Base-by-base conservation (phyloP, 2,113 vertebrate species). In the Lophius piscatorius region DNA sequence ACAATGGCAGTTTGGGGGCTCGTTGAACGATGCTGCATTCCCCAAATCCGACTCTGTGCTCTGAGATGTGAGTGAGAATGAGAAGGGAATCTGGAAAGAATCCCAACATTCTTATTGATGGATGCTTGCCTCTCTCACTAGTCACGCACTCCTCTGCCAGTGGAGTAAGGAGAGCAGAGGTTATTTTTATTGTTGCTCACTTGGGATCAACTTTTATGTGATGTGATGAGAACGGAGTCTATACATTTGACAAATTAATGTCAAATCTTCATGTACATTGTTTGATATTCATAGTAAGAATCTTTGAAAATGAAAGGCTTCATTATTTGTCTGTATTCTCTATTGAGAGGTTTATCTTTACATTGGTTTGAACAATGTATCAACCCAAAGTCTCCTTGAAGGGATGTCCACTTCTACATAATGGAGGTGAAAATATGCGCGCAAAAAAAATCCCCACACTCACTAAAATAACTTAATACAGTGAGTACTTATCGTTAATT, bases 1-100 rank as follows among this genome's bases (percentile, higher is more conserved):
- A 87, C 85, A 87, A 87, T 88, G 74, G 66, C 63, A 55, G 74
- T 81, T 78, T 23, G 74, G 79, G 83, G 74, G 82, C 85, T 92
- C 39, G 0, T 83, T 33, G 24, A 56, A 20, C 39, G 45, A 74
- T 61, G 67, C 61, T 10, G 41, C 67, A 38, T 64, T 68, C 70
- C 58, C 77, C 77, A 82, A 84, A 87, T 88, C 84, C 76, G 40
- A 77, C 73, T 72, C 70, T 46, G 40, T 8, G 12, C 20, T 33
- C 24, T 5, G 62, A 72, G 48, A 51, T 79, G 86, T 83, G 81
- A 82, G 78, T 84, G 84, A 42, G 47, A 69, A 85, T 69, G 65
- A 71, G 73, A 70, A 42, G 75, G 78, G 82, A 81, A 71, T 65
- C 26, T 58, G 68, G 86, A 77, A 87, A 87, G 88, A 85, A 40